Conservation (phyloP, 2,888 invertebrate genomes). For the Hetaerina titia region DNA sequence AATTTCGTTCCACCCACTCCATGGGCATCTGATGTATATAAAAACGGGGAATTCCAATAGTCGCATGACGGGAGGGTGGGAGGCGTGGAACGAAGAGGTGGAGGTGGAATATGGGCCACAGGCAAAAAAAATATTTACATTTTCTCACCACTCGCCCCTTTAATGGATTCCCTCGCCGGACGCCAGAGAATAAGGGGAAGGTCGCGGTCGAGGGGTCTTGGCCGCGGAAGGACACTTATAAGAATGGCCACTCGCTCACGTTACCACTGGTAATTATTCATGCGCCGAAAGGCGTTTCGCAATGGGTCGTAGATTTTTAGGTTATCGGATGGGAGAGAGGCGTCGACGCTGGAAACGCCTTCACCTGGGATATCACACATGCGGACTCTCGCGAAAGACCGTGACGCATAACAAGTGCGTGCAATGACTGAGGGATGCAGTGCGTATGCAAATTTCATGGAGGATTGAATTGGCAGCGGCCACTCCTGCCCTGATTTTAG, state of each 20-base stretch:
- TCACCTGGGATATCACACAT: not conserved
- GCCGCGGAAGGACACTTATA: slow-evolving; percentile 8
- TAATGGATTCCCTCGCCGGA: slow-evolving; percentile 18
- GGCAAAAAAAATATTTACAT: not conserved
- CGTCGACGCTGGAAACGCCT: not conserved
- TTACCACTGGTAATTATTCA: not conserved
- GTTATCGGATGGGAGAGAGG: not conserved
- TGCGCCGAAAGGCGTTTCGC: not conserved
- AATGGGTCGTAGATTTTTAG: slow-evolving; percentile 20
- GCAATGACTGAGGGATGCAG: too few relatives aligned
- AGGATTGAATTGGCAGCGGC: too few relatives aligned
- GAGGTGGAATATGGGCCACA: slow-evolving; percentile 23
- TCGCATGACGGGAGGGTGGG: not conserved
- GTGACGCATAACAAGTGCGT: too few relatives aligned
- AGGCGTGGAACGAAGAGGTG: not conserved
- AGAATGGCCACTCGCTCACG: not conserved
- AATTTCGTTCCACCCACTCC: slow-evolving; percentile 13
- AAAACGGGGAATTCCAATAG: not conserved
- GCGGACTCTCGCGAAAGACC: not conserved
- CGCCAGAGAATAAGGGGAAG: not conserved
- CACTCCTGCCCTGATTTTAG: too few relatives aligned
- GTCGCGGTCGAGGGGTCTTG: slow-evolving; percentile 27
- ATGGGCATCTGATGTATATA: not conserved
- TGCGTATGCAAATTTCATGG: too few relatives aligned
- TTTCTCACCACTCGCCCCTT: not conserved